Evolutionary conservation across 2,888 invertebrate species (phyloP).

Genomic region (Thera britannica): DNA sequence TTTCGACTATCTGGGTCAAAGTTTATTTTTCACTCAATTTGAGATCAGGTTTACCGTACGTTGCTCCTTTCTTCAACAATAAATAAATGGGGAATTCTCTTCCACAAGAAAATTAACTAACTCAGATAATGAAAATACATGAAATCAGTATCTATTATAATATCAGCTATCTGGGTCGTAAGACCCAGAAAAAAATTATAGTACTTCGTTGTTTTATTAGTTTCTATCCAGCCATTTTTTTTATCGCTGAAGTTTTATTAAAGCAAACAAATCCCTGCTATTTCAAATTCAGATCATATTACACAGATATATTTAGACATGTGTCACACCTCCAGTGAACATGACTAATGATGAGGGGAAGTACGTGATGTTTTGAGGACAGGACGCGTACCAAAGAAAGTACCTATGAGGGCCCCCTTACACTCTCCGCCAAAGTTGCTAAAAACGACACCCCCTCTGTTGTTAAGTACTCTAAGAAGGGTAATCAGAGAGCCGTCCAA

Average conservation of each 20-base stretch:
- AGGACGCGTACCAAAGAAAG: slow-evolving; percentile 7
- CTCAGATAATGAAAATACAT: no score
- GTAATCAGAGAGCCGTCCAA: not conserved
- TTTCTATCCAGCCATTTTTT: not conserved
- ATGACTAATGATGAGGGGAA: slow-evolving; percentile 8
- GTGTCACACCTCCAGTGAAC: slow-evolving; percentile 3
- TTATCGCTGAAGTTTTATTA: not conserved
- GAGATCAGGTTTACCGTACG: slow-evolving; percentile 9
- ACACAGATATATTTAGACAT: not conserved
- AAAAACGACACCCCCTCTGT: not conserved
- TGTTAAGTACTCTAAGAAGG: not conserved
- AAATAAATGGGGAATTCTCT: not conserved
- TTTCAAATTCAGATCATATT: not conserved
- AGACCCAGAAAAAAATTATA: no score
- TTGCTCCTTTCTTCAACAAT: not conserved
- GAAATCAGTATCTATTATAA: no score
- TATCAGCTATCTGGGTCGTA: no score
- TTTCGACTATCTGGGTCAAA: slow-evolving; percentile 26
- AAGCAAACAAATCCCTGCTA: not conserved
- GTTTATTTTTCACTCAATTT: slow-evolving; percentile 33
- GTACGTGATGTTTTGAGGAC: slow-evolving; percentile 4
- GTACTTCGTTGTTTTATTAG: no score
- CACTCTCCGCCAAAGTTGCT: slow-evolving; percentile 2
- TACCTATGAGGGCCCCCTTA: not conserved
- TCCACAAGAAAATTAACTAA: not conserved